Evolutionary conservation across 2,113 vertebrate genomes (phyloP), one percentile per base, ranked within the genome.

Genomic region (Halichoeres trimaculatus): DNA sequence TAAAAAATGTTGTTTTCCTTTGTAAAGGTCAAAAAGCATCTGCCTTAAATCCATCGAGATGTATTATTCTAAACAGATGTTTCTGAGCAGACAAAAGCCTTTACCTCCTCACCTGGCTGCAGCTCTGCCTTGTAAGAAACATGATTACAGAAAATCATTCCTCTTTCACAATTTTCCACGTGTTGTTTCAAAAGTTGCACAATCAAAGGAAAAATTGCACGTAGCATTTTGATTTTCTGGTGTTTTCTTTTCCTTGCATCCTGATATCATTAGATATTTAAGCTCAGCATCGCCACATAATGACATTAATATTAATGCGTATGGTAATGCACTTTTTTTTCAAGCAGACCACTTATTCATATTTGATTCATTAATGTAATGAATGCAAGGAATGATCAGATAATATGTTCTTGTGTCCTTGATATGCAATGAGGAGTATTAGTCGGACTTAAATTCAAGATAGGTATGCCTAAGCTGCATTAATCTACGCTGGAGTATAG

Each of bases 61-160:
- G 66, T 58, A 79, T 71, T 76, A 70, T 80, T 84, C 57, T 54
- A 41, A 76, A 84, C 94, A 95, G 92, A 94, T 94, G 92, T 93
- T 93, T 81, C 91, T 91, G 92, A 92, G 92, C 73, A 30, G 30
- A 30, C 3, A 30, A 83, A 88, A 92, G 91, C 91, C 91, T 94
- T 95, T 95, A 92, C 94, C 92, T 94, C 94, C 91, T 93, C 94
- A 93, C 92, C 93, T 94, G 93, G 95, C 92, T 83, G 91, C 91
- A 92, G 91, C 92, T 93, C 86, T 84, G 13, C 65, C 30, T 30
- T 30, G 30, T 30, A 30, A 30, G 30, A 30, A 30, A 4, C 6
- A 6, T 30, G 30, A 30, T 6, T 30, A 40, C 38, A 4, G 12
- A 11, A 40, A 40, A 40, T 40, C 38, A 40, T 40, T 40, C 38